These are phyloP conservation scores for Agonopterix arenella DNA, from an alignment of 2,888 invertebrate genomes.

Conservation along the genomic window DNA sequence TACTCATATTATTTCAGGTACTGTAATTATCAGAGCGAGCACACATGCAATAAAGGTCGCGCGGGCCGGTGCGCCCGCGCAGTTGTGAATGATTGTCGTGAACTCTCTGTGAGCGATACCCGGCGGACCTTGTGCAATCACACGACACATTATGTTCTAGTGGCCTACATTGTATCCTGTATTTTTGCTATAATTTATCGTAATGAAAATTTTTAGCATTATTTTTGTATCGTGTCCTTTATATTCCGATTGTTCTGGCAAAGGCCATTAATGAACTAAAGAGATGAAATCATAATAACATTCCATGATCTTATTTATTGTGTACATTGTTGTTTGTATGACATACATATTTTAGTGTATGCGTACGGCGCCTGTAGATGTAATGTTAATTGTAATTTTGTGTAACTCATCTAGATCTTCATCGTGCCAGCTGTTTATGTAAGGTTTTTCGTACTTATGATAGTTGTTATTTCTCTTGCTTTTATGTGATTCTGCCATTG, in stretches of 20 bases:
- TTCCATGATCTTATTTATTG: constrained; percentile 76
- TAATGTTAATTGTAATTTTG: constrained; percentile 56
- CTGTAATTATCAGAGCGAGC: too few species aligned
- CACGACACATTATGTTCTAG: constrained; percentile 26
- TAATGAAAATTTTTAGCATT: constrained; percentile 54
- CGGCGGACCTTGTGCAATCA: constrained; percentile 12
- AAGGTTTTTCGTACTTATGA: constrained; percentile 27
- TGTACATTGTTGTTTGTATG: constrained; percentile 66
- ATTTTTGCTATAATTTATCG: constrained; percentile 75
- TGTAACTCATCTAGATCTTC: constrained; percentile 71
- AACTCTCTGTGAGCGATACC: constrained; percentile 3
- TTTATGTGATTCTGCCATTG: constrained; percentile 62
- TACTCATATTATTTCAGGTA: too few species aligned
- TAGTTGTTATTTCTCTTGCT: constrained; percentile 51
- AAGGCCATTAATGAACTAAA: constrained; percentile 27
- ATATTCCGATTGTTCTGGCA: constrained; percentile 41
- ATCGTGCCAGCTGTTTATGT: constrained; percentile 72
- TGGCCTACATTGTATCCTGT: constrained; percentile 63
- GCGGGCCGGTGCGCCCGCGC: neutral
- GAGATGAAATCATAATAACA: constrained; percentile 64
- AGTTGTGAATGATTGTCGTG: neutral
- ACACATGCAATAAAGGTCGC: too few species aligned
- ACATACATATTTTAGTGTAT: constrained; percentile 73
- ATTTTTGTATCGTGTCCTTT: constrained; percentile 57
- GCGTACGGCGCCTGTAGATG: constrained; percentile 46